Base-by-base conservation (phyloP, 2,888 invertebrate genomes). In the Geotrupes spiniger region DNA sequence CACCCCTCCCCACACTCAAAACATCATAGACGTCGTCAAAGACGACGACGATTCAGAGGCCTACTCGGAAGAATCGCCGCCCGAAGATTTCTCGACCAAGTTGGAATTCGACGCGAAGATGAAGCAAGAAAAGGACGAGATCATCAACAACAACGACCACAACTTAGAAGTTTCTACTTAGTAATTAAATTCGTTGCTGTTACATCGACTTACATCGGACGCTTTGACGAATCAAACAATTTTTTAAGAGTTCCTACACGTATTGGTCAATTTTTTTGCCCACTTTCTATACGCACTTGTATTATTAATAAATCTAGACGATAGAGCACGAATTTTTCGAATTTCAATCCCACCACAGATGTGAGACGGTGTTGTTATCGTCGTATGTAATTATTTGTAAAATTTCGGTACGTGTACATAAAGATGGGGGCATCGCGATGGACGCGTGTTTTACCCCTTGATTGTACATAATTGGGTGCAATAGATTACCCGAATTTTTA, bases 101-200 rank as follows among this genome's bases (percentile, higher is more conserved):
- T 52, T 58, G 31, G 59, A 55, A 40, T 64, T 57, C 40, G 57
- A 56, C 17, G 31, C 52, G 9, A 72, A 70, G 49, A 73, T 76
- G 38, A 71, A 71, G 43, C 65, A 70, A 49, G 75, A 76, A 56
- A 78, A 76, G 50, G 78, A 79, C 41, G 78, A 79, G 55, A 65
- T 78, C 48, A 65, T 80, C 42, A 81, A 81, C 60, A 82, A 81
- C 62, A 82, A 81, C 63, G 81, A 82, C 57, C 77, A 77, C 48
- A 75, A 78, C 38, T 78, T 82, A 53, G 79, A 81, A 64, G 76
- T 81, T 58, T 75, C 80, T 45, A 80, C 80, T 75, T 82, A 81
- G 78, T 68, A 21, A 21, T 21, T 21, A 14, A 33, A 14, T 33
- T 33, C 12, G n/a, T n/a, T n/a, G n/a, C n/a, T n/a, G n/a, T n/a